These are phyloP conservation scores for Microcebus lehilahytsara DNA, from an alignment of 2,113 vertebrate species.

Conservation along the genomic window DNA sequence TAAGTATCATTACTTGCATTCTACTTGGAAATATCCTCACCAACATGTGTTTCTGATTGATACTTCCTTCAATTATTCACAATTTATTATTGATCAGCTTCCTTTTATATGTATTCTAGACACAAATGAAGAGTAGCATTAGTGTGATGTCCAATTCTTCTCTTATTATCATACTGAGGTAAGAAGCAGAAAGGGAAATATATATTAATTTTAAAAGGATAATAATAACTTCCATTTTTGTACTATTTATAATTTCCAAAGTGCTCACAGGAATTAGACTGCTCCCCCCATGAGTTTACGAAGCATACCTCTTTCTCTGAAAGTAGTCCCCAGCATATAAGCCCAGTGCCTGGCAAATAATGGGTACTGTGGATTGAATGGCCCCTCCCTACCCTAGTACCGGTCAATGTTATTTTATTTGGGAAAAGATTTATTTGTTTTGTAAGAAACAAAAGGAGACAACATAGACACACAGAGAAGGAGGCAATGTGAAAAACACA, in stretches of 20 bases:
- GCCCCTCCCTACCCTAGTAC: neutral
- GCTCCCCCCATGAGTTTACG: neutral
- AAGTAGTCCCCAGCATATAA: neutral
- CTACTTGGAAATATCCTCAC: neutral
- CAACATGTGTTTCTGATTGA: neutral
- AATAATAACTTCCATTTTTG: neutral
- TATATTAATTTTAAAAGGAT: conserved; percentile 12
- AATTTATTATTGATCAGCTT: neutral
- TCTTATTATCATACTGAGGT: neutral
- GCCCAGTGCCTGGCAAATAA: neutral
- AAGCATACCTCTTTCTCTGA: neutral
- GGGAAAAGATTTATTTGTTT: neutral
- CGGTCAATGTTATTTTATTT: neutral
- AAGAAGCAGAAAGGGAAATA: neutral
- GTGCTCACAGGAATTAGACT: neutral
- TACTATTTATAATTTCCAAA: neutral
- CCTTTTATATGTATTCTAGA: neutral
- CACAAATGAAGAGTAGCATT: neutral
- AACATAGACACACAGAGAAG: neutral
- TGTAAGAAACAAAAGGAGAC: neutral
- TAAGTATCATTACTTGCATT: neutral
- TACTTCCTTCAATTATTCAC: neutral
- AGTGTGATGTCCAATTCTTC: neutral
- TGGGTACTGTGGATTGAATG: neutral
- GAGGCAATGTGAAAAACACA: rapidly evolving